Conservation (phyloP, 2,888 invertebrate species). For the Plebejus anna region DNA sequence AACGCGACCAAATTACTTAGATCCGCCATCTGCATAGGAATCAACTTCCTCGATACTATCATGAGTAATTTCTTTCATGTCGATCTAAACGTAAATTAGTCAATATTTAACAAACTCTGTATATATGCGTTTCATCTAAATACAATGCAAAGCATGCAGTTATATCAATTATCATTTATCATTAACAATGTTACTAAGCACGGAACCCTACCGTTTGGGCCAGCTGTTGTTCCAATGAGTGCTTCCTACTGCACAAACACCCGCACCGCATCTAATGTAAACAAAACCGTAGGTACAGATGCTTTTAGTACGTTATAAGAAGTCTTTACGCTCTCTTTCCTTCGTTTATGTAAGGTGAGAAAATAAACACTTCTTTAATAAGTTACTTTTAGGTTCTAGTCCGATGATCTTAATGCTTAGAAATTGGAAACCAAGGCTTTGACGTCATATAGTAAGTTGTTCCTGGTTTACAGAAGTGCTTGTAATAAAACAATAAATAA, state of each 20-base stretch:
- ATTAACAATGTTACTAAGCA: neutral
- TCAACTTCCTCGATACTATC: no score
- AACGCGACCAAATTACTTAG: no score
- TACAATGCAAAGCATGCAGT: neutral
- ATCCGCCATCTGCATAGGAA: no score
- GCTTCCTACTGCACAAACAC: slow-evolving; percentile 43
- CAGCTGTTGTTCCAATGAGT: slow-evolving; percentile 48
- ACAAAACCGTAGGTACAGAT: slow-evolving; percentile 17
- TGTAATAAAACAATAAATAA: no score
- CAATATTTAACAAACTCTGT: neutral
- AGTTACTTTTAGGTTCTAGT: neutral
- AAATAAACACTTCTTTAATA: slow-evolving; percentile 8
- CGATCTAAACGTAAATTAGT: neutral
- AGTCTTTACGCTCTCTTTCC: slow-evolving; percentile 3
- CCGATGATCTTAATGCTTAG: no score
- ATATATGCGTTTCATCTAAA: neutral
- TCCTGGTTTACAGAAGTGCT: no score
- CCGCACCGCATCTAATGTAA: slow-evolving; percentile 24
- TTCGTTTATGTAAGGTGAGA: neutral
- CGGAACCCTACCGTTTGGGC: slow-evolving; percentile 42
- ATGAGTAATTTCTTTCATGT: no score
- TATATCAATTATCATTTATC: neutral
- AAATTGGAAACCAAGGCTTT: no score
- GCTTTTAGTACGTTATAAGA: slow-evolving; percentile 1
- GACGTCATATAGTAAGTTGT: no score